These are phyloP conservation scores for Aramus guarauna DNA, from an alignment of 2,113 vertebrate species.

Conservation along the genomic window DNA sequence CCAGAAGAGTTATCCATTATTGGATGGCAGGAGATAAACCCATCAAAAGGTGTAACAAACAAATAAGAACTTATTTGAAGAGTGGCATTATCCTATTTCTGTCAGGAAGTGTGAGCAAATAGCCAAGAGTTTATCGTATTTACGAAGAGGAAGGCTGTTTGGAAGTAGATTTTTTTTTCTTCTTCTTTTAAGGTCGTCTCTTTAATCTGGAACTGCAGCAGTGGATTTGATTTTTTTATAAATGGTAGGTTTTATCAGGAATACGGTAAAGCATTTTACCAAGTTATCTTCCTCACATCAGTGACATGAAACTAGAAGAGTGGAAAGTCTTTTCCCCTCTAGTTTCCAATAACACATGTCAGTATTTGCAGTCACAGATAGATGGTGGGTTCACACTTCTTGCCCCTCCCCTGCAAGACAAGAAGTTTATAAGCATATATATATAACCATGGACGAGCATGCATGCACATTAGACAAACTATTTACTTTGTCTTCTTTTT, in stretches of 20 bases:
- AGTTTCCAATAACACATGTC: neutral
- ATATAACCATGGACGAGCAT: neutral
- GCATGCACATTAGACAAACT: neutral
- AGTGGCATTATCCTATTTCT: constrained; percentile 61
- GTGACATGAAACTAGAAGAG: neutral
- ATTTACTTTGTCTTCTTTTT: neutral
- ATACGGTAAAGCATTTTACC: constrained; percentile 34
- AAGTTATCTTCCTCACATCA: neutral
- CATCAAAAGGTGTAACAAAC: constrained; percentile 62
- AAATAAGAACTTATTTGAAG: constrained; percentile 60
- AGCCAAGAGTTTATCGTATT: constrained; percentile 38
- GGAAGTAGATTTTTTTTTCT: neutral
- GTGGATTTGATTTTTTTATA: constrained; percentile 53
- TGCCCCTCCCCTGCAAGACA: neutral
- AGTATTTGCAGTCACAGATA: neutral
- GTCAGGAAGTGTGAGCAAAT: constrained; percentile 46
- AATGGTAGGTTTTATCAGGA: constrained; percentile 52
- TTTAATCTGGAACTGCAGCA: constrained; percentile 58
- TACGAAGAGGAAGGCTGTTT: constrained; percentile 25
- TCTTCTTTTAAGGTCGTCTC: constrained; percentile 30
- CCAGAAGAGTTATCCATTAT: constrained; percentile 51
- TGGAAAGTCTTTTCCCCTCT: neutral
- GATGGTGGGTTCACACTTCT: neutral
- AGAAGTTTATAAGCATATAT: neutral
- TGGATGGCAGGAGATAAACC: constrained; percentile 59